A percentile compares a stretch with the other conserved stretches of the same genome.
These are phyloP conservation scores for Lithophane leautieri DNA, from an alignment of 2,888 invertebrate species.

Conservation along the genomic window DNA sequence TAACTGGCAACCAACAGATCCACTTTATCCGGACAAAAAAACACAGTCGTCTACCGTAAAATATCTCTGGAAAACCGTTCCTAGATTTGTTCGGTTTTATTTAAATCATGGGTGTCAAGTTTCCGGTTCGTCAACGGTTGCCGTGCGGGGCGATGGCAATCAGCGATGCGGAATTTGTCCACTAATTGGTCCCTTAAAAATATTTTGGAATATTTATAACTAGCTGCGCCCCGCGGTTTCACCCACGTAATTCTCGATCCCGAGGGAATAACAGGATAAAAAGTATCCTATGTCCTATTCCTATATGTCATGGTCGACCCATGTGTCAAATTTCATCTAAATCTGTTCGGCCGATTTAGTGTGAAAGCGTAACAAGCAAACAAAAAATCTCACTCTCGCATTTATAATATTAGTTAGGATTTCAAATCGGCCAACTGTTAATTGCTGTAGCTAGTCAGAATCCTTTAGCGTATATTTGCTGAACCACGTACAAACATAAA, in stretches of 20 bases:
- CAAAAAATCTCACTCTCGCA: no score
- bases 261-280: no score
- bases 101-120: conserved; percentile 52
- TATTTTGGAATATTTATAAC: conserved; percentile 57
- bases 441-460: conserved; percentile 36
- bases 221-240: no score
- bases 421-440: conserved; percentile 44
- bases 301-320: no score
- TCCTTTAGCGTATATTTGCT: no score
- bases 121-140: conserved; percentile 59
- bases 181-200: conserved; percentile 62
- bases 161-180: conserved; percentile 56
- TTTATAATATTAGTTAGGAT: conserved; percentile 5
- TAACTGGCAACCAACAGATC: conserved; percentile 31
- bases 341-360: no score
- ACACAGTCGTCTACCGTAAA: conserved; percentile 26
- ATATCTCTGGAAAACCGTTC: conserved; percentile 36
- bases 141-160: conserved; percentile 54
- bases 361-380: no score
- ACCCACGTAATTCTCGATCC: no score
- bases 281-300: no score
- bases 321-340: no score
- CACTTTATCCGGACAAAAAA: conserved; percentile 36
- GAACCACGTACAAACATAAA: no score
- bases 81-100: conserved; percentile 42